Percentiles rank a stretch among this genome's conserved stretches.
Evolutionary conservation across 2,888 invertebrate genomes (phyloP).

Genomic region (Clanis bilineata): DNA sequence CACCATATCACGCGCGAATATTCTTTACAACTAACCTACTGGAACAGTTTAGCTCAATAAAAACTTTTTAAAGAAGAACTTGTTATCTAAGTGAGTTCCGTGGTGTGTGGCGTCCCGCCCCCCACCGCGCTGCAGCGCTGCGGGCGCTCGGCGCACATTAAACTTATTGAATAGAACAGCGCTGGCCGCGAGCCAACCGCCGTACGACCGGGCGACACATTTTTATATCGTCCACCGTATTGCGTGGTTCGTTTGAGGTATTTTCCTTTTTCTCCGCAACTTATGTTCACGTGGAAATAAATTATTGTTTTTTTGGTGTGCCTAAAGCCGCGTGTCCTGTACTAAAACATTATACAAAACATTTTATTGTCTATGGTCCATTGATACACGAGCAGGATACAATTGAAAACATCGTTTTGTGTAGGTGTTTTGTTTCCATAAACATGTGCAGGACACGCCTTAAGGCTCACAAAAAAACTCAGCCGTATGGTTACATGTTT

Average conservation of each 20-base stretch:
- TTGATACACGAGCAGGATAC: too few species aligned
- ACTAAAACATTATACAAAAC: too few species aligned
- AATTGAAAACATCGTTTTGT: too few species aligned
- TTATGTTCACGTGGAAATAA: background rate
- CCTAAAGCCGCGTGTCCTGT: too few species aligned
- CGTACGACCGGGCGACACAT: constrained; percentile 2
- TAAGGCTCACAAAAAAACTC: too few species aligned
- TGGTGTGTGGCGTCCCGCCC: background rate
- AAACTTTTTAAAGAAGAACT: background rate
- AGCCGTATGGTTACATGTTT: too few species aligned
- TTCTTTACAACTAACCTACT: background rate
- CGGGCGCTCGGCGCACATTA: constrained; percentile 7
- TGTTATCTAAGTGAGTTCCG: background rate
- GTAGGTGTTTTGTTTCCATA: too few species aligned
- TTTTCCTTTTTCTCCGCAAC: background rate
- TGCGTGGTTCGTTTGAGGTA: background rate
- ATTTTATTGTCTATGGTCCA: too few species aligned
- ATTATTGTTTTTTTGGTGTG: background rate
- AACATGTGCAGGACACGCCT: too few species aligned
- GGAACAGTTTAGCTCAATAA: background rate
- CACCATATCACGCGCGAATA: too few species aligned
- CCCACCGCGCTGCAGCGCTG: constrained; percentile 1
- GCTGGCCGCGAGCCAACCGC: constrained; percentile 20
- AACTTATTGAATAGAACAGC: constrained; percentile 16
- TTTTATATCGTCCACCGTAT: background rate